Percentiles rank a stretch among this genome's conserved stretches.
phyloP scores from a whole-genome alignment of 2,888 invertebrate genomes.

The Cheilosia scutellata region DNA sequence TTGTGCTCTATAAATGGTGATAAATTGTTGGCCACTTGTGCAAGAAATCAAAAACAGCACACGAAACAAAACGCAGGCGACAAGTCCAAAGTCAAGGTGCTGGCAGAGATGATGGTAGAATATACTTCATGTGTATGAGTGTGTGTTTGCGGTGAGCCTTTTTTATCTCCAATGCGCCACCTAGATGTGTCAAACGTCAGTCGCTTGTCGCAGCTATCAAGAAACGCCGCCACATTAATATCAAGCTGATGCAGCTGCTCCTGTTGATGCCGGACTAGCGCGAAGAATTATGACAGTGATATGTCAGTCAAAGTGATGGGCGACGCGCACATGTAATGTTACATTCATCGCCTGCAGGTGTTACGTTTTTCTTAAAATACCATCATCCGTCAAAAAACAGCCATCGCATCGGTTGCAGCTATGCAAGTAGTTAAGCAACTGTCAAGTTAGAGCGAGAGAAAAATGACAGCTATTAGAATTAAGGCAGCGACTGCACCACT shows the following conservation, averaged over 20 bases:
- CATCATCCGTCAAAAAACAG: slow-evolving; percentile 65
- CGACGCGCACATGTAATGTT: slow-evolving; percentile 61
- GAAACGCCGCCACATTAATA: slow-evolving; percentile 67
- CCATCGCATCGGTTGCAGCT: background rate
- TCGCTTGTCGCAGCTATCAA: slow-evolving; percentile 66
- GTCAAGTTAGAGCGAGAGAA: slow-evolving; percentile 71
- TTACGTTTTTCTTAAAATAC: slow-evolving; percentile 56
- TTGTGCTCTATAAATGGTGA: slow-evolving; percentile 75
- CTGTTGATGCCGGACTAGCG: slow-evolving; percentile 43
- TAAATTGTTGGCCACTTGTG: slow-evolving; percentile 71
- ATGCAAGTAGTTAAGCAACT: slow-evolving; percentile 48
- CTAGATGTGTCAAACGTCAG: slow-evolving; percentile 71
- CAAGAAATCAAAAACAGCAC: slow-evolving; percentile 38
- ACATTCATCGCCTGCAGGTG: slow-evolving; percentile 62
- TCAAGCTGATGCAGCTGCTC: slow-evolving; percentile 11
- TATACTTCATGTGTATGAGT: background rate
- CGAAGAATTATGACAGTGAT: slow-evolving; percentile 74
- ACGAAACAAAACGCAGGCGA: slow-evolving; percentile 39
- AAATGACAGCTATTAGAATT: slow-evolving; percentile 72
- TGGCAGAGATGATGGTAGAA: slow-evolving; percentile 25
- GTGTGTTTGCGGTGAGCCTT: background rate
- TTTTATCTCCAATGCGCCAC: slow-evolving; percentile 39
- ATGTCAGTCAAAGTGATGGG: slow-evolving; percentile 70
- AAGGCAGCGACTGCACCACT: slow-evolving; percentile 32
- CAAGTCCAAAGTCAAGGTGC: slow-evolving; percentile 70